Conservation (phyloP, 2,888 invertebrate species). For the Tortrix viridana region DNA sequence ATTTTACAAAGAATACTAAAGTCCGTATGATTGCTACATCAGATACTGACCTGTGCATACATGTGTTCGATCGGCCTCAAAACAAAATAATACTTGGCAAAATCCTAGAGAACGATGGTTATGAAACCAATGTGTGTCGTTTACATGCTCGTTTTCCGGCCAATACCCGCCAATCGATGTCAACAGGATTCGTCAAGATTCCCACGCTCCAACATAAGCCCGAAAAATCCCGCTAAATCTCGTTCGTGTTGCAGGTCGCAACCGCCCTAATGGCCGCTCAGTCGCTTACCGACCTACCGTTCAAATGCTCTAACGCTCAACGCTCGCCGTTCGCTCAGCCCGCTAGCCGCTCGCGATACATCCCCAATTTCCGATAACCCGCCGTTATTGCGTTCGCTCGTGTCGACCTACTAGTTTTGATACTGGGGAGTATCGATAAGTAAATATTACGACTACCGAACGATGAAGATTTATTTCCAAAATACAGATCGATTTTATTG, state of each 20-base stretch:
- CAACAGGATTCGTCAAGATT: conserved; percentile 14
- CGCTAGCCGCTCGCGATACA: conserved; percentile 65
- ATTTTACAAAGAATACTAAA: too few relatives aligned
- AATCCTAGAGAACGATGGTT: too few relatives aligned
- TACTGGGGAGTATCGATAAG: conserved; percentile 45
- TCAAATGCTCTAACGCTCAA: conserved; percentile 31
- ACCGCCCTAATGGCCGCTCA: conserved; percentile 7
- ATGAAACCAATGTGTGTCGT: too few relatives aligned
- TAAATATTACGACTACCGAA: background rate
- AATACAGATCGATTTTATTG: too few relatives aligned
- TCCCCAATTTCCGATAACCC: conserved; percentile 60
- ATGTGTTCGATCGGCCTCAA: too few relatives aligned
- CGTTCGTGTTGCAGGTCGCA: conserved; percentile 13
- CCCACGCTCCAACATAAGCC: conserved; percentile 21
- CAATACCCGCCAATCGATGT: conserved; percentile 7
- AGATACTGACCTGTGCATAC: too few relatives aligned
- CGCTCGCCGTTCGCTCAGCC: conserved; percentile 63
- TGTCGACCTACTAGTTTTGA: conserved; percentile 57
- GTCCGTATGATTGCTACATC: too few relatives aligned
- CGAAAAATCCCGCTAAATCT: conserved; percentile 12
- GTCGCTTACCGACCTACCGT: conserved; percentile 56
- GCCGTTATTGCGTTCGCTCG: conserved; percentile 55
- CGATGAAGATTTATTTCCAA: too few relatives aligned
- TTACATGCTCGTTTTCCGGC: background rate
- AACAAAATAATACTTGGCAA: too few relatives aligned